phyloP scores from a whole-genome alignment of 1,140 invertebrate genomes.

The Orchestia grillus region DNA sequence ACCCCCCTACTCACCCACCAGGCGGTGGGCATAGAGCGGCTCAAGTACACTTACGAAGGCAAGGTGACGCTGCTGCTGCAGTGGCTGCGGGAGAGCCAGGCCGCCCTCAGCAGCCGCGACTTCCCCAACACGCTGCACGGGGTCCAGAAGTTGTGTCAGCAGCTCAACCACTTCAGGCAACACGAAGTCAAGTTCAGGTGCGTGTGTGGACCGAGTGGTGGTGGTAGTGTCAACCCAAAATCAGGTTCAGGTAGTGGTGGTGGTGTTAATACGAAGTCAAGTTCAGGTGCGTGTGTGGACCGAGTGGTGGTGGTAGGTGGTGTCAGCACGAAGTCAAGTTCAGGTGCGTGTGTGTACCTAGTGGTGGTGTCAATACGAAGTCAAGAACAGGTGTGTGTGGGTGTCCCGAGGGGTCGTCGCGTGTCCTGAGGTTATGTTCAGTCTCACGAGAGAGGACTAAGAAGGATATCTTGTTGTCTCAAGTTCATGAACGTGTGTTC shows the following conservation, averaged over 20 bases:
- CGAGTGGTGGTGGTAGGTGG: neutral
- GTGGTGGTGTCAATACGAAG: too few relatives aligned
- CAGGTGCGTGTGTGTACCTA: too few relatives aligned
- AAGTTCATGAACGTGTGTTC: too few relatives aligned
- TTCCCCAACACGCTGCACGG: neutral
- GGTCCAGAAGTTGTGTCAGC: neutral
- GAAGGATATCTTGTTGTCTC: too few relatives aligned
- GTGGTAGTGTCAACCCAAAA: neutral
- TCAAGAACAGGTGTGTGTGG: too few relatives aligned
- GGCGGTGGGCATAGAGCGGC: constrained; percentile 22
- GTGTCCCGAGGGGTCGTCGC: too few relatives aligned
- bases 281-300: neutral
- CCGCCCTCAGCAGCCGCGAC: neutral
- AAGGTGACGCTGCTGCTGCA: constrained; percentile 33
- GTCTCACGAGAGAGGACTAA: too few relatives aligned
- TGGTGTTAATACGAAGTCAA: neutral
- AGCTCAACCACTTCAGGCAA: constrained; percentile 21
- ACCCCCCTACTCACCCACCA: neutral
- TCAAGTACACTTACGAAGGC: constrained; percentile 44
- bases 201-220: neutral
- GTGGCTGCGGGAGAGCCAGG: neutral
- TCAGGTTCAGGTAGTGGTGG: constrained; percentile 21
- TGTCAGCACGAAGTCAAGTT: too few relatives aligned
- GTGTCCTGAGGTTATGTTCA: too few relatives aligned
- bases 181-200: constrained; percentile 43